A percentile compares a stretch with the other conserved stretches of the same genome.
Evolutionary conservation across 2,113 vertebrate genomes (phyloP).

Genomic region (Limnothrissa miodon): DNA sequence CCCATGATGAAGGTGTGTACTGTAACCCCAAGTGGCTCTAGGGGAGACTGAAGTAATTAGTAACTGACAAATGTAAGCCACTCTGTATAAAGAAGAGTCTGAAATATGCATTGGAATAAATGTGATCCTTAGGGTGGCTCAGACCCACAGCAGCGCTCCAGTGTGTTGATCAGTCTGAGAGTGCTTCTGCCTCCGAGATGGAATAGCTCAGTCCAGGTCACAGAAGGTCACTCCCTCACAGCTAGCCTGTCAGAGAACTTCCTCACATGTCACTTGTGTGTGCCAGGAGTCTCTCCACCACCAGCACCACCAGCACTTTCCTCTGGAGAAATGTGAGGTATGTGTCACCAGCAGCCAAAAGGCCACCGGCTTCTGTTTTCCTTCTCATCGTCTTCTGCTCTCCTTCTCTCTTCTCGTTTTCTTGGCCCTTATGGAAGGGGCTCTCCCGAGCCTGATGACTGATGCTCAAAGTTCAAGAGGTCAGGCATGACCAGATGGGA

Average conservation of each 20-base stretch:
- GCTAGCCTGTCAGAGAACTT: neutral
- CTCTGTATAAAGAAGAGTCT: too few species aligned
- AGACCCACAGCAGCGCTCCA: neutral
- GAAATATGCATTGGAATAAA: too few species aligned
- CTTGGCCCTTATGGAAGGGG: neutral
- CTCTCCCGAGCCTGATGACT: neutral
- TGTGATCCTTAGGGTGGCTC: neutral
- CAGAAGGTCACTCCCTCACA: neutral
- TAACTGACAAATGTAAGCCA: too few species aligned
- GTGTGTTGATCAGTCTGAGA: neutral
- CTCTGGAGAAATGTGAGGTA: too few species aligned
- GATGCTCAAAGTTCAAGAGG: neutral
- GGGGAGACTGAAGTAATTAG: too few species aligned
- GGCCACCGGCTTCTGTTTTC: neutral
- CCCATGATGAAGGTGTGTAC: too few species aligned
- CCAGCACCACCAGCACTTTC: too few species aligned
- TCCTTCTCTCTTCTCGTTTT: neutral
- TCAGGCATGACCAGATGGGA: neutral
- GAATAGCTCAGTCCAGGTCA: neutral
- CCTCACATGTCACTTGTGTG: neutral
- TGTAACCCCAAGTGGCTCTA: too few species aligned
- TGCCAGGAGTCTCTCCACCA: neutral
- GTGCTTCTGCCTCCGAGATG: neutral
- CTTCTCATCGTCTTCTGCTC: neutral
- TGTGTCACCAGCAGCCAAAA: neutral